A percentile compares a stretch with the other conserved stretches of the same genome.
phyloP scores from a whole-genome alignment of 2,888 invertebrate species.

The Branchinecta sandiegonensis region DNA sequence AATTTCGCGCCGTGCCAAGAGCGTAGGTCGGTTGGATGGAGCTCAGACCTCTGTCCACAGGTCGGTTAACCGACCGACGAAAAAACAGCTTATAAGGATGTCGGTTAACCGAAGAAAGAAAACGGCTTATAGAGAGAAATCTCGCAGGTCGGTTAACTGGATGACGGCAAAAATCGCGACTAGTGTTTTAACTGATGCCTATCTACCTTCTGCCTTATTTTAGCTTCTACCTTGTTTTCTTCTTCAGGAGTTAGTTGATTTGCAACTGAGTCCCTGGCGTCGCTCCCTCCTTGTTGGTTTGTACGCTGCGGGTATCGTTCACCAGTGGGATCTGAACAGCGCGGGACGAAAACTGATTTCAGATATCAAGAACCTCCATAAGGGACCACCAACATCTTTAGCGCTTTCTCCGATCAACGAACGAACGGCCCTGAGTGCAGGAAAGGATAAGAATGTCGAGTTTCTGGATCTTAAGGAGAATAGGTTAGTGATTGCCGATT shows the following conservation, averaged over 20 bases:
- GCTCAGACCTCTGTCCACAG: too few relatives aligned
- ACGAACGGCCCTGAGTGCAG: neutral
- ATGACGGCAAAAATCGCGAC: too few relatives aligned
- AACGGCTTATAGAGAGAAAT: too few relatives aligned
- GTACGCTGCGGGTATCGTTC: neutral
- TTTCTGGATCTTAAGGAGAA: neutral
- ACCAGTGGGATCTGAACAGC: neutral
- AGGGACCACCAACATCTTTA: neutral
- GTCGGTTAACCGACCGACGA: too few relatives aligned
- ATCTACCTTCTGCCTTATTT: too few relatives aligned
- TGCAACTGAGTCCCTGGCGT: constrained; percentile 4
- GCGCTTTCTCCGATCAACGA: neutral
- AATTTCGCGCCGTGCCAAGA: too few relatives aligned
- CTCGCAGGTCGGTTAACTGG: too few relatives aligned
- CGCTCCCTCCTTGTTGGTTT: neutral
- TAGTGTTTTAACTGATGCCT: too few relatives aligned
- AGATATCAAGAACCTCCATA: neutral
- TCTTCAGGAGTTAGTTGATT: neutral
- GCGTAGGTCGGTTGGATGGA: too few relatives aligned
- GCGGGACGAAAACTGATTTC: neutral
- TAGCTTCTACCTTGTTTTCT: neutral
- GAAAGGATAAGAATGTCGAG: neutral
- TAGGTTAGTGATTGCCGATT: neutral
- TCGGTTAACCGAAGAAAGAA: too few relatives aligned
- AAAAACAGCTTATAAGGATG: too few relatives aligned